Base-by-base conservation (phyloP, 2,113 vertebrate genomes). In the Albula goreensis region DNA sequence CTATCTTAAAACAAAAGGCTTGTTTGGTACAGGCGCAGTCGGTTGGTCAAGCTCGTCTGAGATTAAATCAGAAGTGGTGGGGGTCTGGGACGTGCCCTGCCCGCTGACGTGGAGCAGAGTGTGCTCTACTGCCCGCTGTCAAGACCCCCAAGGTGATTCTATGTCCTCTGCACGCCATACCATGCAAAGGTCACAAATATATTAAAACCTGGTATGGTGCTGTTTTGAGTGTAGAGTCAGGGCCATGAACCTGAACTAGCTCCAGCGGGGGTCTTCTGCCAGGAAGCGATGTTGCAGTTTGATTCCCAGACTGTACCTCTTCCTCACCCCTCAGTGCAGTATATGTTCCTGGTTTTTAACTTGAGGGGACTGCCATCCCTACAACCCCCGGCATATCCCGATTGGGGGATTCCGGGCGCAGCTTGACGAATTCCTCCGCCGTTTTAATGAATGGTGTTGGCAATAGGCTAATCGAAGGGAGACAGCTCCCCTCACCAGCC, bases 401-500 rank as follows among this genome's bases (percentile, higher is more conserved):
- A 60, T 74, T 60, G 6, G 7, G 48, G n/a, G n/a, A 12, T 31
- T 56, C 31, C 41, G 7, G 57, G 60, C 60, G 7, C 41, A 22
- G 57, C 82, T 50, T 63, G 81, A 83, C 31, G 12, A 48, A 50
- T 74, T 83, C 25, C 56, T 57, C 82, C n/a, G 49, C 15, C 0
- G 48, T 49, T 70, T 50, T 70, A 83, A 70, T 19, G 60, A 77
- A 84, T 51, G 60, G 48, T 10, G 49, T 50, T 79, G 56, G 19
- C 8, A 22, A 78, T 83, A 25, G 17, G 79, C 83, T 15, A 74
- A 86, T 82, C 25, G n/a, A 41, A 53, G 82, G 48, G 53, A 80
- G 57, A 77, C 53, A 12, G 41, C 50, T 84, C 53, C 51, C 53
- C 66, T 83, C 56, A 31, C 60, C 78, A 80, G 56, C 19, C 66